Evolutionary conservation across 2,113 vertebrate genomes (phyloP).

Genomic region (Vombatus ursinus): DNA sequence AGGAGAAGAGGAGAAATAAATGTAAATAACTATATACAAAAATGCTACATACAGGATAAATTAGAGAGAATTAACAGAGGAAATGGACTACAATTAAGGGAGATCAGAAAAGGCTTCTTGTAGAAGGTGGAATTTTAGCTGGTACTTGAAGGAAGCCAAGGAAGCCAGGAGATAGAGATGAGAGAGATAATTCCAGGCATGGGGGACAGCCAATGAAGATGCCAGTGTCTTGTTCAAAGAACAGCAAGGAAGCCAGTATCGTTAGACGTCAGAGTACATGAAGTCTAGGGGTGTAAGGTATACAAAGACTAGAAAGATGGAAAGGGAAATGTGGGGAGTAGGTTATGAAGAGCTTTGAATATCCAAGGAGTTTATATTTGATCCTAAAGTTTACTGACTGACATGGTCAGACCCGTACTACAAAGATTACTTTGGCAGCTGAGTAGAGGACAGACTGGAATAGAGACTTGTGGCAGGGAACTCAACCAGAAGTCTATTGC

Average conservation of each 20-base stretch:
- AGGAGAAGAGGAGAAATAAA: neutral
- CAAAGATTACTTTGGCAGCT: too few relatives aligned
- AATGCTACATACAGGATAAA: neutral
- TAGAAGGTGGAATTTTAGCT: neutral
- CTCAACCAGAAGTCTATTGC: too few relatives aligned
- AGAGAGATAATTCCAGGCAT: too few relatives aligned
- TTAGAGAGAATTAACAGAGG: neutral
- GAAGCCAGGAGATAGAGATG: too few relatives aligned
- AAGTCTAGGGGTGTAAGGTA: neutral
- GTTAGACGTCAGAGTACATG: neutral
- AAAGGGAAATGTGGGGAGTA: too few relatives aligned
- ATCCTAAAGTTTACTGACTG: too few relatives aligned
- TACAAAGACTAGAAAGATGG: neutral
- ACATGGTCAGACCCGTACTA: too few relatives aligned
- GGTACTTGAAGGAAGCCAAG: neutral
- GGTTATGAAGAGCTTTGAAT: neutral
- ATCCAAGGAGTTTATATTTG: too few relatives aligned
- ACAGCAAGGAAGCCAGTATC: neutral
- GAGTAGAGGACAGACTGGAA: too few relatives aligned
- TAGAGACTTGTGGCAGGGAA: too few relatives aligned
- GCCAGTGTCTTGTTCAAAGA: neutral
- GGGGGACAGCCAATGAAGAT: neutral
- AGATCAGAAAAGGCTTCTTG: neutral
- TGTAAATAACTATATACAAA: neutral
- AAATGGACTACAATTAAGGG: neutral